Percentiles rank a stretch among this genome's conserved stretches.
Evolutionary conservation across 2,113 vertebrate genomes (phyloP).

Genomic region (Pavo muticus): DNA sequence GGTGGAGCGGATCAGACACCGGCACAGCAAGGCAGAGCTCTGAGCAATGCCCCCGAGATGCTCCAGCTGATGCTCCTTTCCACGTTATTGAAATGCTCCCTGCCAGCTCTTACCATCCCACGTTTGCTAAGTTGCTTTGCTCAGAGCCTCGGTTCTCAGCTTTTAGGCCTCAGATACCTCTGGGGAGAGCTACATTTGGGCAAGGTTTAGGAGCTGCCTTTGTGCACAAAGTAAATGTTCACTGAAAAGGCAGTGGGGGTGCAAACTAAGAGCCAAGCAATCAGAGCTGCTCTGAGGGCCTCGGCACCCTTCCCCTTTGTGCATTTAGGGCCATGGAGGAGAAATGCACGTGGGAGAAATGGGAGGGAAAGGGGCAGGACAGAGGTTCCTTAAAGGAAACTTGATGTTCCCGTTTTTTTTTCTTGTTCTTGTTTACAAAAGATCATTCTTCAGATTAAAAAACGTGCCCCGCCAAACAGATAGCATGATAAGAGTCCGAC

Average conservation of each 20-base stretch:
- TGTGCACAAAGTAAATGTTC: not conserved
- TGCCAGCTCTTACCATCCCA: not conserved
- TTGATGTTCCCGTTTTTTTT: not conserved
- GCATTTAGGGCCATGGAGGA: not conserved
- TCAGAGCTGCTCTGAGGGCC: not conserved
- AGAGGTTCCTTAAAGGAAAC: not conserved
- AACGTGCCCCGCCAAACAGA: not conserved
- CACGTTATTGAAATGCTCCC: not conserved
- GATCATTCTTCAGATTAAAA: not conserved
- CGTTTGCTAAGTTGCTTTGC: not conserved
- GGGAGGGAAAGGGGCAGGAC: not conserved
- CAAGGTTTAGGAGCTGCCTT: not conserved
- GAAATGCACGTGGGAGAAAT: not conserved
- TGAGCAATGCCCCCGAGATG: not conserved
- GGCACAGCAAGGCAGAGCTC: not conserved
- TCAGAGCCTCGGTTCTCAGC: not conserved
- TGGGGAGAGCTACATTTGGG: not conserved
- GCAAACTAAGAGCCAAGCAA: not conserved
- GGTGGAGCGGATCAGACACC: not conserved
- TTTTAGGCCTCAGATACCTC: not conserved
- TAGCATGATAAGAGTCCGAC: too few relatives aligned
- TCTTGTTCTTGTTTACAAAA: fast-evolving
- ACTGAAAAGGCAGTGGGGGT: not conserved
- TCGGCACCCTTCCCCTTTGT: not conserved
- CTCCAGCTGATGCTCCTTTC: not conserved